phyloP scores from a whole-genome alignment of 2,113 vertebrate species.

The Dasyprocta punctata region DNA sequence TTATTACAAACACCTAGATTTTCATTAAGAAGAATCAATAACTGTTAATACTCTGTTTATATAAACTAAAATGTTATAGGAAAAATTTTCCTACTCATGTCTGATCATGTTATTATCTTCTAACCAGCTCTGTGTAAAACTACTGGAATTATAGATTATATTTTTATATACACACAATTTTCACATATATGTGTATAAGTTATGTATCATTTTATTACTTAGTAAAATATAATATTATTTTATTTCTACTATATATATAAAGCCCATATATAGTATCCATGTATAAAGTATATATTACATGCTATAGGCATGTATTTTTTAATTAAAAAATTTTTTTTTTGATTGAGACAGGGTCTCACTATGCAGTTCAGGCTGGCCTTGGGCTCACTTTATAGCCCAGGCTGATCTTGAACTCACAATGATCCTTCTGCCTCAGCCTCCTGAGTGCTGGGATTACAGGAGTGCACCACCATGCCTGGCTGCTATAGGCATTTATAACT shows the following conservation, averaged over 20 bases:
- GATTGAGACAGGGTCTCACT: too few relatives aligned
- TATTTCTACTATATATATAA: not conserved
- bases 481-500: not conserved
- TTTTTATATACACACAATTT: not conserved
- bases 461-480: too few relatives aligned
- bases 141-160: not conserved
- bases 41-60: not conserved
- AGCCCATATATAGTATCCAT: not conserved
- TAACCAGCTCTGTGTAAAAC: not conserved
- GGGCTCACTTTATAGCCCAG: too few relatives aligned
- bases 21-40: not conserved
- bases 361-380: too few relatives aligned
- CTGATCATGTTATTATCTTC: not conserved
- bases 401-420: too few relatives aligned
- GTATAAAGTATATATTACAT: not conserved
- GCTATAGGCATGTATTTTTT: not conserved
- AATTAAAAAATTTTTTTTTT: too few relatives aligned
- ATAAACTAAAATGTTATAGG: not conserved
- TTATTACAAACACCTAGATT: not conserved
- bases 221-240: not conserved
- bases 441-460: too few relatives aligned
- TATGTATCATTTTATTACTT: not conserved
- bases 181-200: not conserved
- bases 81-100: not conserved
- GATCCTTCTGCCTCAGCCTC: too few relatives aligned